Percentiles rank a stretch among this genome's conserved stretches.
phyloP scores from a whole-genome alignment of 1,140 invertebrate genomes.

The Linepithema humile region DNA sequence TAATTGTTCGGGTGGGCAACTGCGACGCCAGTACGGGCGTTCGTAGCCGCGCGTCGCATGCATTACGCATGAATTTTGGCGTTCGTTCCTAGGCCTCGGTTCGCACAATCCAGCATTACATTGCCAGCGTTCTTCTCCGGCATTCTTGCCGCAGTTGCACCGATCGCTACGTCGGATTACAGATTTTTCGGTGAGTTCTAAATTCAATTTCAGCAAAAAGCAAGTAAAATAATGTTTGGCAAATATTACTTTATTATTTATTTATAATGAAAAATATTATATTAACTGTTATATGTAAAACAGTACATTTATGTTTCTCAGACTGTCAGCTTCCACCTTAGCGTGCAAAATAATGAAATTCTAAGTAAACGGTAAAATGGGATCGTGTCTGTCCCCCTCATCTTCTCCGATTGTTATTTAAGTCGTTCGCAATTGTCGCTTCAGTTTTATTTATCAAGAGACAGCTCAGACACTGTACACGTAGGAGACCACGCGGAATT shows the following conservation, averaged over 20 bases:
- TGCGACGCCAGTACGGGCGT: constrained; percentile 33
- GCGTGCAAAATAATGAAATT: too few species aligned
- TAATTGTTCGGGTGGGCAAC: constrained; percentile 78
- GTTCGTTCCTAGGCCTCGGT: constrained; percentile 48
- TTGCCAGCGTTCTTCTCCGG: neutral
- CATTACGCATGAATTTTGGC: constrained; percentile 75
- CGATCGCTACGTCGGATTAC: too few species aligned
- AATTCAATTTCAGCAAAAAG: too few species aligned
- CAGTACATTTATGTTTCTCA: too few species aligned
- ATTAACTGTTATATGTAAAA: too few species aligned
- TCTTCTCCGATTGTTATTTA: neutral
- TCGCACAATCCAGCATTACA: neutral
- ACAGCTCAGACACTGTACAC: neutral
- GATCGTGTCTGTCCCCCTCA: too few species aligned
- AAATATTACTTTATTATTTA: neutral
- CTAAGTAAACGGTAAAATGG: neutral
- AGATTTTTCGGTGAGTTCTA: too few species aligned
- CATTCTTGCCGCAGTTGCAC: neutral
- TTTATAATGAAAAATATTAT: neutral
- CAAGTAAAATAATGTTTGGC: too few species aligned
- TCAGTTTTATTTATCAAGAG: neutral
- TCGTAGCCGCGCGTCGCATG: constrained; percentile 60
- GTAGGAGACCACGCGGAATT: constrained; percentile 1
- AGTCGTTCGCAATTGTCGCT: neutral
- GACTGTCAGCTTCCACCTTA: too few species aligned